Percentiles rank a stretch among this genome's conserved stretches.
Evolutionary conservation across 2,888 invertebrate genomes (phyloP).

Genomic region (Deroplatys truncata): DNA sequence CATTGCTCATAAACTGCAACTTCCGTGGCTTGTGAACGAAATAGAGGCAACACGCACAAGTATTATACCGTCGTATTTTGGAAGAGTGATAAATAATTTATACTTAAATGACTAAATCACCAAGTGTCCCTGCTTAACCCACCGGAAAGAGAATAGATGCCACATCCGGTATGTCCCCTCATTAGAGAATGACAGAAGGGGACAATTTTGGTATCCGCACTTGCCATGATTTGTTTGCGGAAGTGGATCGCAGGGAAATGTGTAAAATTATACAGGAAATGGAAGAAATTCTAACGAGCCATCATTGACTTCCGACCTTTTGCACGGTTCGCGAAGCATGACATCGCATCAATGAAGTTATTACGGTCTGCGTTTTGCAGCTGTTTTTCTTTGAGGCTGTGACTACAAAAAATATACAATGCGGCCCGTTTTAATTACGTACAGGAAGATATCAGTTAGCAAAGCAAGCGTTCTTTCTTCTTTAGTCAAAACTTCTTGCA

Average conservation of each 20-base stretch:
- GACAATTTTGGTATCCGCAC: not conserved
- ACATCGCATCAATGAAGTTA: not conserved
- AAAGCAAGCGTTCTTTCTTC: not conserved
- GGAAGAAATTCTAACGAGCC: not conserved
- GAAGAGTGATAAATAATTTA: not conserved
- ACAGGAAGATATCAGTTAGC: not conserved
- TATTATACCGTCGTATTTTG: too few relatives aligned
- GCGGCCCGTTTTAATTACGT: not conserved
- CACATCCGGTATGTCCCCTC: not conserved
- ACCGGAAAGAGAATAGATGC: not conserved
- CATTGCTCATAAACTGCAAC: too few relatives aligned
- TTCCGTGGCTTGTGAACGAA: too few relatives aligned
- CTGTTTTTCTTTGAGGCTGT: not conserved
- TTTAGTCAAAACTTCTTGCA: too few relatives aligned
- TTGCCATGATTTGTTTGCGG: not conserved
- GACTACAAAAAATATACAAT: not conserved
- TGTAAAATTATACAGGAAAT: not conserved
- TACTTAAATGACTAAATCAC: not conserved
- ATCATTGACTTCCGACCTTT: not conserved
- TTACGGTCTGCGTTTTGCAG: not conserved
- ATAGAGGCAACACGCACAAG: too few relatives aligned
- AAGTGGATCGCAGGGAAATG: not conserved
- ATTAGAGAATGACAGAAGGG: not conserved
- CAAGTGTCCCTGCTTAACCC: not conserved
- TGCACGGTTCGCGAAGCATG: not conserved